These are phyloP conservation scores for Anneissia japonica DNA, from an alignment of 35 echinoderm and acorn worm species.

Conservation along the genomic window DNA sequence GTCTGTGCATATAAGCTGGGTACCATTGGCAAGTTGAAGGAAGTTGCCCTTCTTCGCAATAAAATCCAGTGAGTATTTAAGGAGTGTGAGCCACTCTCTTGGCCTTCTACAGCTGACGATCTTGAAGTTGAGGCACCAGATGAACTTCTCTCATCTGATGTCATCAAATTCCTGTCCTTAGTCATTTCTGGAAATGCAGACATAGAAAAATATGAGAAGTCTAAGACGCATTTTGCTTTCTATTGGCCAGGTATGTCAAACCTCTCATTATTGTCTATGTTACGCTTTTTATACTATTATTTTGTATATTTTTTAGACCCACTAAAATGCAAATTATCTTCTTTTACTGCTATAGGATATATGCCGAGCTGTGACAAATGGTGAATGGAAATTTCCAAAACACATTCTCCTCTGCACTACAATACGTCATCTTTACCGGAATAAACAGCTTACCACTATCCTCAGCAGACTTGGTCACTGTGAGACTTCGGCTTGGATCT, in stretches of 20 bases:
- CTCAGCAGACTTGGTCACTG: constrained; percentile 26
- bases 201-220: neutral
- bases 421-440: constrained; percentile 29
- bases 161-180: neutral
- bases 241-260: constrained; percentile 17
- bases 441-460: constrained; percentile 31
- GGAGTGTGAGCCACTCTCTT: constrained; percentile 17
- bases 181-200: constrained; percentile 9
- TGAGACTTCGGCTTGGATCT: constrained; percentile 45
- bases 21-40: neutral
- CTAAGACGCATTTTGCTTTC: constrained; percentile 12
- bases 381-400: constrained; percentile 27
- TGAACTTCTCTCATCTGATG: constrained; percentile 11
- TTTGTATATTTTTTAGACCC: too few species aligned
- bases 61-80: constrained; percentile 16
- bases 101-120: constrained; percentile 38
- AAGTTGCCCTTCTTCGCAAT: constrained; percentile 13
- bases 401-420: constrained; percentile 41
- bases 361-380: constrained; percentile 15
- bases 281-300: neutral
- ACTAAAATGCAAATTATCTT: too few species aligned
- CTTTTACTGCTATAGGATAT: constrained; percentile 8
- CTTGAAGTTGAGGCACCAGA: neutral
- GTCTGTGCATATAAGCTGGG: constrained; percentile 3
- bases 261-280: neutral